Evolutionary conservation across 2,113 vertebrate genomes (phyloP).

Genomic region (Carassius gibelio): DNA sequence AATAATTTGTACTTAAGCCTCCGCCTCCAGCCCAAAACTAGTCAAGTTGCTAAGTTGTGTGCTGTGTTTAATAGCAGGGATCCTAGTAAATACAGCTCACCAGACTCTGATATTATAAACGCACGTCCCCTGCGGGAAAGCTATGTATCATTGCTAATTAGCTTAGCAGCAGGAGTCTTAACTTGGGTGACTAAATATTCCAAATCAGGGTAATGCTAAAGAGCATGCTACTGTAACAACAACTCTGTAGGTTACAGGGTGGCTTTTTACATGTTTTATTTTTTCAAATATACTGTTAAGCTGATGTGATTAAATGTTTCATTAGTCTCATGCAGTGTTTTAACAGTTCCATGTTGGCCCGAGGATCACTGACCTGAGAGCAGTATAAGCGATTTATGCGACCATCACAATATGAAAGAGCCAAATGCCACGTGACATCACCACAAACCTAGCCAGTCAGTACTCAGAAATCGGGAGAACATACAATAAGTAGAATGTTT

Average conservation of each 20-base stretch:
- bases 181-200: slow-evolving; percentile 35
- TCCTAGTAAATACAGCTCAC: slow-evolving; percentile 25
- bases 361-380: not conserved
- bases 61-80: not conserved
- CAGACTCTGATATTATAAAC: not conserved
- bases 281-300: not conserved
- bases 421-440: not conserved
- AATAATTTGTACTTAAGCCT: not conserved
- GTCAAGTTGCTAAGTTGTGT: not conserved
- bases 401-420: not conserved
- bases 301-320: slow-evolving; percentile 25
- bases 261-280: slow-evolving; percentile 14
- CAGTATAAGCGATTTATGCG: slow-evolving; percentile 1
- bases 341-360: not conserved
- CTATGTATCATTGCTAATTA: slow-evolving; percentile 28
- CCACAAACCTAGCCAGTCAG: not conserved
- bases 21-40: not conserved
- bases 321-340: slow-evolving; percentile 17
- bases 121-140: not conserved
- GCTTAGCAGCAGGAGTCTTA: slow-evolving; percentile 5
- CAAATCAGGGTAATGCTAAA: slow-evolving; percentile 3
- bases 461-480: not conserved
- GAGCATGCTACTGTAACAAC: slow-evolving; percentile 8
- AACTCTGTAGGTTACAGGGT: slow-evolving; percentile 1
- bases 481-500: not conserved